These are phyloP conservation scores for Tetraodon nigroviridis DNA, from an alignment of 2,113 vertebrate genomes.

Conservation along the genomic window DNA sequence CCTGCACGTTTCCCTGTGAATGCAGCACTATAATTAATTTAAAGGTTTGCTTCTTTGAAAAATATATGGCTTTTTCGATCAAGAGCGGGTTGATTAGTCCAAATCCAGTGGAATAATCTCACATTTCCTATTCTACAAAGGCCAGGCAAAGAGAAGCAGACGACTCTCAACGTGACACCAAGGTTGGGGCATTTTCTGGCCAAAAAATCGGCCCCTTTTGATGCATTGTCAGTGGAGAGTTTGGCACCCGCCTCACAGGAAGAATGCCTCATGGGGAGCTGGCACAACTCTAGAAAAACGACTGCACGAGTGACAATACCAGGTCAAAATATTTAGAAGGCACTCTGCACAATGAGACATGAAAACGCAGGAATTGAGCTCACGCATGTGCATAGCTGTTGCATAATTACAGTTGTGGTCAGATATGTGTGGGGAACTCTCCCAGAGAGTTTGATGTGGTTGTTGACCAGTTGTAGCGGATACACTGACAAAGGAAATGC, in stretches of 20 bases:
- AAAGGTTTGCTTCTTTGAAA: conserved; percentile 18
- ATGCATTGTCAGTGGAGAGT: conserved; percentile 5
- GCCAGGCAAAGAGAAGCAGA: neutral
- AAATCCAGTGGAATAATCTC: neutral
- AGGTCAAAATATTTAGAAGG: no score
- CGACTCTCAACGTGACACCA: neutral
- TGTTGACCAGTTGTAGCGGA: conserved; percentile 20
- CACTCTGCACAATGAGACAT: no score
- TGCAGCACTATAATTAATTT: conserved; percentile 29
- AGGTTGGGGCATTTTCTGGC: neutral
- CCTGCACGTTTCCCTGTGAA: conserved; percentile 18
- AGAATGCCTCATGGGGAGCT: no score
- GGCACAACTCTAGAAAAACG: no score
- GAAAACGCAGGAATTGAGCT: no score
- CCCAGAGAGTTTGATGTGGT: conserved; percentile 63
- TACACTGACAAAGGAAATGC: conserved; percentile 5
- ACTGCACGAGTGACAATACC: no score
- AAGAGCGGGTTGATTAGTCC: neutral
- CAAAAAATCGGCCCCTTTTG: conserved; percentile 5
- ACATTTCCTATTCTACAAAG: neutral
- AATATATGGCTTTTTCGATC: neutral
- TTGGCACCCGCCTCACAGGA: neutral
- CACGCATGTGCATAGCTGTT: conserved; percentile 3
- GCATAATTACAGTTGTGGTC: conserved; percentile 18
- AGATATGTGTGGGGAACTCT: conserved; percentile 59